A percentile compares a stretch with the other conserved stretches of the same genome.
Evolutionary conservation across 2,888 invertebrate species (phyloP).

Genomic region (Apantesis nais): DNA sequence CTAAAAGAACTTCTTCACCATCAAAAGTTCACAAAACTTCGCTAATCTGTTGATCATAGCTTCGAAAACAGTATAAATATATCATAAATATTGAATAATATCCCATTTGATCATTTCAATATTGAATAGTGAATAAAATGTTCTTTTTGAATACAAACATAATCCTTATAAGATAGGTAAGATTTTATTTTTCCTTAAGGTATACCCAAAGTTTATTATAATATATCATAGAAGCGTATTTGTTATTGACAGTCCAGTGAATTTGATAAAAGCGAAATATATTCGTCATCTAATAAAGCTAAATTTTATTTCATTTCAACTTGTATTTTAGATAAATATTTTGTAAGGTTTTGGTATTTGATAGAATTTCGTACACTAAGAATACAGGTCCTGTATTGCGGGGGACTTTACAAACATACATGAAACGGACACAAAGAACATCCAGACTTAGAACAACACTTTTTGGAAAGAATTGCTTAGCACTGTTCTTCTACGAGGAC

Average conservation of each 20-base stretch:
- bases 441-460: too few relatives aligned
- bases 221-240: neutral
- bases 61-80: neutral
- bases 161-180: neutral
- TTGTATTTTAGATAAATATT: neutral
- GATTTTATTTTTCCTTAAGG: neutral
- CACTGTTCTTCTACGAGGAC: too few relatives aligned
- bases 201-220: neutral
- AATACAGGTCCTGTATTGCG: too few relatives aligned
- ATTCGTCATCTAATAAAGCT: neutral
- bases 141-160: neutral
- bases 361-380: too few relatives aligned
- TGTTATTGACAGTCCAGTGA: neutral
- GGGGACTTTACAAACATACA: too few relatives aligned
- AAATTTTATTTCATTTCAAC: neutral
- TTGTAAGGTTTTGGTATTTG: neutral
- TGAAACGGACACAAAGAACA: too few relatives aligned
- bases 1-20: neutral
- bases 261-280: constrained; percentile 2
- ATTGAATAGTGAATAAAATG: neutral
- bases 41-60: neutral
- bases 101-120: neutral
- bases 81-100: neutral
- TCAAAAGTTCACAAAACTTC: neutral
- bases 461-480: too few relatives aligned